Conservation (phyloP, 2,113 vertebrate genomes). For the Hassar affinis region DNA sequence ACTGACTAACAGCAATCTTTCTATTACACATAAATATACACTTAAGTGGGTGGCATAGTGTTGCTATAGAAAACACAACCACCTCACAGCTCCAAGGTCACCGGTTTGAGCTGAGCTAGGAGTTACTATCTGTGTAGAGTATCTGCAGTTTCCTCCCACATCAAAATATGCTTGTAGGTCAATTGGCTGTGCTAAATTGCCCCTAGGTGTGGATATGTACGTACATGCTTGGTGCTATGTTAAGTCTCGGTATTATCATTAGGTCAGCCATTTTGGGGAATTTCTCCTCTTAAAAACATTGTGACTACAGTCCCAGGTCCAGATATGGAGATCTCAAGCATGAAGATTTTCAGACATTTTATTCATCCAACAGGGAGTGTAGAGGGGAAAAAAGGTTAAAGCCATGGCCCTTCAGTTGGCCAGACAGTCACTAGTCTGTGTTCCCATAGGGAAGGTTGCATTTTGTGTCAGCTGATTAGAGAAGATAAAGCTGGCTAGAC, state of each 20-base stretch:
- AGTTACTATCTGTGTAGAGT: background rate
- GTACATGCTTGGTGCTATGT: background rate
- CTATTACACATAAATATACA: background rate
- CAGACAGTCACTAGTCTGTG: background rate
- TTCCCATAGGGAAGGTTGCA: conserved; percentile 47
- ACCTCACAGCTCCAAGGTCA: background rate
- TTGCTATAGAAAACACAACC: background rate
- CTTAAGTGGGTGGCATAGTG: background rate
- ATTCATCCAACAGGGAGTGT: conserved; percentile 15
- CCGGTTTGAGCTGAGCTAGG: background rate
- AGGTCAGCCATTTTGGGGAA: background rate
- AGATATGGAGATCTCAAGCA: background rate
- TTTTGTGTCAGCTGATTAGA: conserved; percentile 13
- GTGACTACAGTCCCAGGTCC: background rate
- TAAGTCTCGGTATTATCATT: background rate
- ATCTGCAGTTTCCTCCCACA: background rate
- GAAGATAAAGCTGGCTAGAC: conserved; percentile 3
- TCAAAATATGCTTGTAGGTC: background rate
- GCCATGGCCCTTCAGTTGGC: background rate
- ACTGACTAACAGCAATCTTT: background rate
- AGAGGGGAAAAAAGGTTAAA: background rate
- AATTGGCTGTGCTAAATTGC: background rate
- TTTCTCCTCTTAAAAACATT: background rate
- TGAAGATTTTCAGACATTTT: conserved; percentile 12
- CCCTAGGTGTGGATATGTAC: background rate